Conservation (phyloP, 2,113 vertebrate genomes). For the Nothocercus nigrocapillus region DNA sequence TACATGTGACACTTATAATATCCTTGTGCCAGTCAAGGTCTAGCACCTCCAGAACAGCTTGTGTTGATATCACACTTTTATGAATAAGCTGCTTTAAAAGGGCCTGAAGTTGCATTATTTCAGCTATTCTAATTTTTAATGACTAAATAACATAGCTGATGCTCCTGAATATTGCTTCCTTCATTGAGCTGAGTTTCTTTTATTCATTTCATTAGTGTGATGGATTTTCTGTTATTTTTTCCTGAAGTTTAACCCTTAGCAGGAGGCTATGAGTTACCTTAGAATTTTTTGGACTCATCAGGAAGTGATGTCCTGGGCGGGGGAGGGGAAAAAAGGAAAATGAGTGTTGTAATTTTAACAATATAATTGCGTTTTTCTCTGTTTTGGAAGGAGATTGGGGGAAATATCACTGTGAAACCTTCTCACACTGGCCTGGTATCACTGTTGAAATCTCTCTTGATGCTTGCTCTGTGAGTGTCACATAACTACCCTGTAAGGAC, state of each 20-base stretch:
- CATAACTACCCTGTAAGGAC: not conserved
- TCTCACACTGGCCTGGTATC: too few species aligned
- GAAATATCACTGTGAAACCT: not conserved
- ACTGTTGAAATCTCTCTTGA: not conserved
- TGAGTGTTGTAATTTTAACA: not conserved
- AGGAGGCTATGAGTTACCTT: not conserved
- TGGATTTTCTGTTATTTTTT: constrained; percentile 39
- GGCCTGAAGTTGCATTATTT: constrained; percentile 50
- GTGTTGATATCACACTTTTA: constrained; percentile 17
- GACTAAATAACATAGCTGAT: constrained; percentile 27
- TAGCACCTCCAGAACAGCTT: constrained; percentile 37
- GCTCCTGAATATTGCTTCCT: constrained; percentile 47
- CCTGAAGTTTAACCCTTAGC: constrained; percentile 19
- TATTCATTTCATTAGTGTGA: not conserved
- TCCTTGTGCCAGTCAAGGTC: constrained; percentile 35
- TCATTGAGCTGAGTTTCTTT: constrained; percentile 32
- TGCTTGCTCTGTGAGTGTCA: too few species aligned
- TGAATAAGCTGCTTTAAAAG: constrained; percentile 43
- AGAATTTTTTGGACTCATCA: not conserved
- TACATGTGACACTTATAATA: constrained; percentile 21
- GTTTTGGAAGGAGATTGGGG: not conserved
- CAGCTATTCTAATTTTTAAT: constrained; percentile 37
- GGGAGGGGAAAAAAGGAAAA: too few species aligned
- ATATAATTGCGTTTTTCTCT: not conserved
- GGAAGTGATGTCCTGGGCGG: not conserved